These are phyloP conservation scores for Ia io DNA, from an alignment of 2,113 vertebrate genomes.

Conservation along the genomic window DNA sequence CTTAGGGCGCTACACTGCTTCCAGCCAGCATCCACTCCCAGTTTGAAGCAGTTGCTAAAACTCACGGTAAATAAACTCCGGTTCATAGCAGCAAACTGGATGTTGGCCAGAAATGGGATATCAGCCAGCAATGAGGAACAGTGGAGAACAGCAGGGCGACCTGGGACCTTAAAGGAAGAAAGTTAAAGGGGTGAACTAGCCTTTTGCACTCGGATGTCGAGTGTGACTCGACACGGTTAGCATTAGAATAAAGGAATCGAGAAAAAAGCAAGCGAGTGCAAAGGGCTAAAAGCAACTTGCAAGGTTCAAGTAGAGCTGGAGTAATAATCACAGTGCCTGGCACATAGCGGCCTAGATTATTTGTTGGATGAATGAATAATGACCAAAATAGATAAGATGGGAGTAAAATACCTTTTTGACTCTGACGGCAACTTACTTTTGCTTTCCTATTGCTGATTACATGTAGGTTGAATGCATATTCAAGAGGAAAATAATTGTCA, in stretches of 20 bases:
- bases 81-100: not conserved
- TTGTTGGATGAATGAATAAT: not conserved
- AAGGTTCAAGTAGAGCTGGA: not conserved
- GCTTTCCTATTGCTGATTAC: not conserved
- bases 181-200: not conserved
- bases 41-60: not conserved
- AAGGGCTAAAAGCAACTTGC: not conserved
- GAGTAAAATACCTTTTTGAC: not conserved
- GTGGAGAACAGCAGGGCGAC: not conserved
- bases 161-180: not conserved
- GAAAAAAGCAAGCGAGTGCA: too few relatives aligned
- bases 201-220: too few relatives aligned
- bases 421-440: not conserved
- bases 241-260: too few relatives aligned
- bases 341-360: not conserved
- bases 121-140: not conserved
- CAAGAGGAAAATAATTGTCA: constrained; percentile 5
- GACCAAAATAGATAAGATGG: not conserved
- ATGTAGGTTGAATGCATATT: not conserved
- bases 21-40: not conserved
- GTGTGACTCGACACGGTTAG: too few relatives aligned
- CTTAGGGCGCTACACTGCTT: not conserved
- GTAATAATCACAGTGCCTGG: not conserved
- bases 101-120: not conserved
- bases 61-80: not conserved